Evolutionary conservation across 1,140 invertebrate genomes (phyloP).

Genomic region (Bactericera cockerelli): DNA sequence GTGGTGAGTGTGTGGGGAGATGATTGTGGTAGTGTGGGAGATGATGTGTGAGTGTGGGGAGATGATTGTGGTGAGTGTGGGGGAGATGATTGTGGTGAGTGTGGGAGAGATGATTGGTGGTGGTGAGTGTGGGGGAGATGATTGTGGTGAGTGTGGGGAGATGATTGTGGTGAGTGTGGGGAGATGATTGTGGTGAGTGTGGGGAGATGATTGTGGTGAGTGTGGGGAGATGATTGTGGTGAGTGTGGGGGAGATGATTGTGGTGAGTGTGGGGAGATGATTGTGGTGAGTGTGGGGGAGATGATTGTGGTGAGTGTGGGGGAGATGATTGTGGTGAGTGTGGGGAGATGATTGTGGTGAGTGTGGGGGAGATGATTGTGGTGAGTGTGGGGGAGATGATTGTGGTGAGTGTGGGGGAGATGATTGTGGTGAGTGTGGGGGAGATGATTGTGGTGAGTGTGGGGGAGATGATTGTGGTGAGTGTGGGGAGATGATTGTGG

Average conservation of each 20-base stretch:
- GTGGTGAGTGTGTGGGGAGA: slow-evolving; percentile 35
- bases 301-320: slow-evolving; percentile 31
- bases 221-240: too few relatives aligned
- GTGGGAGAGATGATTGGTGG: too few relatives aligned
- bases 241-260: slow-evolving; percentile 99
- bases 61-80: slow-evolving; percentile 31
- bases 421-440: too few relatives aligned
- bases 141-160: too few relatives aligned
- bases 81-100: slow-evolving; percentile 45
- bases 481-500: slow-evolving; percentile 43
- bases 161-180: slow-evolving; percentile 42
- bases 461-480: slow-evolving; percentile 94
- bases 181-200: slow-evolving; percentile 33
- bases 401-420: slow-evolving; percentile 95
- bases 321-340: slow-evolving; percentile 41
- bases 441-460: too few relatives aligned
- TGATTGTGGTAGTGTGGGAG: slow-evolving; percentile 51
- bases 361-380: slow-evolving; percentile 35
- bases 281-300: slow-evolving; percentile 45
- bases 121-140: too few relatives aligned
- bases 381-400: slow-evolving; percentile 20
- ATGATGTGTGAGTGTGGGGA: too few relatives aligned
- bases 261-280: too few relatives aligned
- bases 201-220: background rate
- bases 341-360: too few relatives aligned